Percentiles rank a stretch among this genome's conserved stretches.
Evolutionary conservation across 2,113 vertebrate genomes (phyloP).

Genomic region (Pseudolaguvia tuberculata): DNA sequence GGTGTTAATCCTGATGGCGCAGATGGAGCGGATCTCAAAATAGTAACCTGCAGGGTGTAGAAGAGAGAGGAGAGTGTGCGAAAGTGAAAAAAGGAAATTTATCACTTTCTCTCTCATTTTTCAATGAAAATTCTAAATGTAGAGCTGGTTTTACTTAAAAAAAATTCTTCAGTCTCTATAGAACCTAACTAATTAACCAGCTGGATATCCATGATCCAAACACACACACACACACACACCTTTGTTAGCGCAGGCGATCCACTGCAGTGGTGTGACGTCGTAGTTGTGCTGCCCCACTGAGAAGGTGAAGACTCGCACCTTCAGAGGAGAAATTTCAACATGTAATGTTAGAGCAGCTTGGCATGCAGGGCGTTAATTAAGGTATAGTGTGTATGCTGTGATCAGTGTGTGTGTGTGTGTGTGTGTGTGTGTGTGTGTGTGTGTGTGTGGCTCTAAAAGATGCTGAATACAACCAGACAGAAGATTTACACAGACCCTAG

Average conservation of each 20-base stretch:
- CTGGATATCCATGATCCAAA: not conserved
- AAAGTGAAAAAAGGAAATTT: no score
- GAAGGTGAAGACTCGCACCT: slow-evolving; percentile 91
- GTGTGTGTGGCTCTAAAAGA: no score
- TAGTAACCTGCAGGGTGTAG: slow-evolving; percentile 68
- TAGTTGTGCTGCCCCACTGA: slow-evolving; percentile 98
- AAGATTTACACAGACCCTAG: no score
- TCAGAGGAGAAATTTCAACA: slow-evolving; percentile 2
- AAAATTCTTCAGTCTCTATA: not conserved
- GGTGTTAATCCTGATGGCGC: slow-evolving; percentile 78
- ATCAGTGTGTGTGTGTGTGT: not conserved
- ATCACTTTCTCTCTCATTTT: no score
- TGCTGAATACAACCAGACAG: no score
- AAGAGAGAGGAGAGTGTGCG: slow-evolving; percentile 18
- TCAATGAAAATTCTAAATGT: no score
- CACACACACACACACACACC: slow-evolving; percentile 63
- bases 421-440: not conserved
- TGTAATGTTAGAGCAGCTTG: not conserved
- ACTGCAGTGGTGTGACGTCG: slow-evolving; percentile 94
- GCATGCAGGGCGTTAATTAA: not conserved
- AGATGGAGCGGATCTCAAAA: slow-evolving; percentile 79
- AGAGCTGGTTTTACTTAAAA: no score
- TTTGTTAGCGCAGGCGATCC: slow-evolving; percentile 98
- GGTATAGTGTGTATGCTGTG: not conserved
- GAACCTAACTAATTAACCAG: not conserved